Evolutionary conservation across 2,888 invertebrate genomes (phyloP).

Genomic region (Eupithecia dodoneata): DNA sequence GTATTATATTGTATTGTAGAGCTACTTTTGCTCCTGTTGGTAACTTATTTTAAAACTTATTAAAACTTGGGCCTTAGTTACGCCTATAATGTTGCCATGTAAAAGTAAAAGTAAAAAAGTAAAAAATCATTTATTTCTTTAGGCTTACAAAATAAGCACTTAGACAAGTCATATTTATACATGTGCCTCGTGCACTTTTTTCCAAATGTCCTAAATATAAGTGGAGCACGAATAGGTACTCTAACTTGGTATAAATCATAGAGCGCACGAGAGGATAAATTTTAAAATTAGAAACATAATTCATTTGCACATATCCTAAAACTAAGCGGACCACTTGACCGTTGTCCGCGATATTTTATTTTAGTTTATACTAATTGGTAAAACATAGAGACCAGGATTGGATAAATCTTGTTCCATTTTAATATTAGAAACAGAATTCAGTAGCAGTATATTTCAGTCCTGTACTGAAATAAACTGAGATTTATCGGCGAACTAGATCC

Average conservation of each 20-base stretch:
- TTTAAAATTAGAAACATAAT: neutral
- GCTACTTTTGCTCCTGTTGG: neutral
- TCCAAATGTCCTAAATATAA: too few species aligned
- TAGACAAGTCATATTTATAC: too few species aligned
- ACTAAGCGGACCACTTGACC: neutral
- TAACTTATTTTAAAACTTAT: neutral
- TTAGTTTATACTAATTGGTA: neutral
- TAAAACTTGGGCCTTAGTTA: neutral
- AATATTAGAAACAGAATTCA: neutral
- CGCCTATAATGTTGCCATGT: too few species aligned
- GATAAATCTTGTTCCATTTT: neutral
- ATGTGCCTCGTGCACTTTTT: neutral
- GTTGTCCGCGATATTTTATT: too few species aligned
- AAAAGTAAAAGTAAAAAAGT: too few species aligned
- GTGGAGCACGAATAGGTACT: too few species aligned
- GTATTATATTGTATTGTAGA: neutral
- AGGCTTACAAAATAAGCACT: too few species aligned
- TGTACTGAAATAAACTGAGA: conserved; percentile 5
- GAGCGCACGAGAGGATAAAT: neutral
- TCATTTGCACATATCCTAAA: neutral
- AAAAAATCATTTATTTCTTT: too few species aligned
- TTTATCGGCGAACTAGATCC: neutral
- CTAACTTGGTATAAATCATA: too few species aligned
- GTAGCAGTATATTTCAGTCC: neutral
- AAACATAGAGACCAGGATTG: neutral